A percentile compares a stretch with the other conserved stretches of the same genome.
Conservation (phyloP, 2,113 vertebrate genomes). For the Pteruthius melanotis region DNA sequence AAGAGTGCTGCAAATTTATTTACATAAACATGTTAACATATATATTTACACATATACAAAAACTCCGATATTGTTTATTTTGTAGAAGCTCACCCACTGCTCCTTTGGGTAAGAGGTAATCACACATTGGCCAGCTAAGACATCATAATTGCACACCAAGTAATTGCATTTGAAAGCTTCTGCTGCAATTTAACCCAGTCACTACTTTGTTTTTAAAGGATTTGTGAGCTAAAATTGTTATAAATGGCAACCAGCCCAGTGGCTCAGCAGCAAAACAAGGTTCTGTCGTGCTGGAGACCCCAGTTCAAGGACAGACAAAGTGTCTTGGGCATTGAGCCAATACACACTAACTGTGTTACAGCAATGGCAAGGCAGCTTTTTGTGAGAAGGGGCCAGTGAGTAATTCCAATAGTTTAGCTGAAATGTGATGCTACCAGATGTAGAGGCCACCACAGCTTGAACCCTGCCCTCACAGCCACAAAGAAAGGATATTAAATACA, state of each 20-base stretch:
- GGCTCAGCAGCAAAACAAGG: slow-evolving; percentile 44
- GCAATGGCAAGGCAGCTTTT: background rate
- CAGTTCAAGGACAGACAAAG: slow-evolving; percentile 50
- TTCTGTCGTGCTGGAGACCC: slow-evolving; percentile 28
- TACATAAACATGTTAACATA: background rate
- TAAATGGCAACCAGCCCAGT: slow-evolving; percentile 42
- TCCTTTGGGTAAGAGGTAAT: slow-evolving; percentile 39
- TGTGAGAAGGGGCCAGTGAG: background rate
- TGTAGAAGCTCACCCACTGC: background rate
- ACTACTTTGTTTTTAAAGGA: slow-evolving; percentile 32
- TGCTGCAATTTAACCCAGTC: slow-evolving; percentile 51
- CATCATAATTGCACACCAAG: slow-evolving; percentile 31
- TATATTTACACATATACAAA: background rate
- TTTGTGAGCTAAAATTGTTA: slow-evolving; percentile 54
- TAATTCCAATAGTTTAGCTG: slow-evolving; percentile 1
- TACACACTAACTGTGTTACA: background rate
- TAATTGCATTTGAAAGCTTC: slow-evolving; percentile 54
- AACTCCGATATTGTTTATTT: background rate
- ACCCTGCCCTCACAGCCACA: slow-evolving; percentile 39
- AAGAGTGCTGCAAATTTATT: background rate
- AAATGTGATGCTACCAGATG: slow-evolving; percentile 43
- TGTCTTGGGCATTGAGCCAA: slow-evolving; percentile 34
- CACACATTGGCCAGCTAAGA: slow-evolving; percentile 6
- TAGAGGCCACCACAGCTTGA: slow-evolving; percentile 37
- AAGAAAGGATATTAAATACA: slow-evolving; percentile 60